Percentiles rank a stretch among this genome's conserved stretches.
phyloP scores from a whole-genome alignment of 2,797 vertebrate species.

The Odontamblyopus lacepedii region DNA sequence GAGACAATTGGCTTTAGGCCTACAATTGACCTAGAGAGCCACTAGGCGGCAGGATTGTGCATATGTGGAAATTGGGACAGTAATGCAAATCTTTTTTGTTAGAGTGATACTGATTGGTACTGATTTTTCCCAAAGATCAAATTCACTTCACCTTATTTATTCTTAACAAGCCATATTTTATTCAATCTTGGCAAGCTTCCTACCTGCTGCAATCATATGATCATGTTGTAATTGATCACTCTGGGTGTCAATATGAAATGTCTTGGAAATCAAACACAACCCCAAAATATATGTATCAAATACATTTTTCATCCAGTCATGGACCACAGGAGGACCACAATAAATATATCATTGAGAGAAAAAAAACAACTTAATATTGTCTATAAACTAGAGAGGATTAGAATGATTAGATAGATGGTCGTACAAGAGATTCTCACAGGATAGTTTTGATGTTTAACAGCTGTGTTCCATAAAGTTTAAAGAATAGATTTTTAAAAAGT shows the following conservation, averaged over 20 bases:
- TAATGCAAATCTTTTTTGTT: no score
- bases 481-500: no score
- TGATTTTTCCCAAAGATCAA: no score
- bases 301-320: neutral
- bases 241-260: neutral
- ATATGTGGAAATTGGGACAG: neutral
- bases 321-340: neutral
- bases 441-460: neutral
- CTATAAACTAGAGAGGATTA: neutral
- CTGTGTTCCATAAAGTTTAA: no score
- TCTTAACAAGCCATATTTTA: no score
- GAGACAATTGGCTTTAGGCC: neutral
- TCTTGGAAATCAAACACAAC: neutral
- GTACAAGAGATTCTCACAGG: neutral
- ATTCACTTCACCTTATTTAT: neutral
- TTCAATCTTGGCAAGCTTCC: no score
- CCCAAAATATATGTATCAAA: neutral
- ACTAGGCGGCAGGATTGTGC: conserved; percentile 53
- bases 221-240: no score
- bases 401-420: neutral
- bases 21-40: conserved; percentile 35
- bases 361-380: neutral
- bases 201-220: no score
- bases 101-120: no score
- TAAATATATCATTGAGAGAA: neutral